Evolutionary conservation across 2,113 vertebrate species (phyloP).

Genomic region (Psophia crepitans): DNA sequence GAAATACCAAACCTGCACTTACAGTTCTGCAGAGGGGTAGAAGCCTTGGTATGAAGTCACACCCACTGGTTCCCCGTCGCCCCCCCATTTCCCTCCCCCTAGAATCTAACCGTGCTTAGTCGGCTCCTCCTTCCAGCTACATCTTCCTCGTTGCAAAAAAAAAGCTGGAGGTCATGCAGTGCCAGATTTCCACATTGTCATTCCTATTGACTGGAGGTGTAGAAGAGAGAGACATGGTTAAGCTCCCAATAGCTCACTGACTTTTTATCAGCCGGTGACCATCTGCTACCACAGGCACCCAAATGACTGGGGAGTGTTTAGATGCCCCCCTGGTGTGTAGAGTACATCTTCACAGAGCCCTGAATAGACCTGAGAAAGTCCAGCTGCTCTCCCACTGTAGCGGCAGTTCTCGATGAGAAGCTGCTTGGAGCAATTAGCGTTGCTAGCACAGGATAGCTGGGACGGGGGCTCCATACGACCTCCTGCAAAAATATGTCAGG

Average conservation of each 20-base stretch:
- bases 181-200: not conserved
- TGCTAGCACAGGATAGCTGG: not conserved
- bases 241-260: not conserved
- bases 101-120: not conserved
- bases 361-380: not conserved
- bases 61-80: not conserved
- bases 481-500: not conserved
- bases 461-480: not conserved
- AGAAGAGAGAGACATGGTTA: not conserved
- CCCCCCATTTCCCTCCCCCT: rapidly evolving
- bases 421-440: not conserved
- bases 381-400: not conserved
- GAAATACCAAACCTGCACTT: not conserved
- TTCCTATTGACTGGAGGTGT: not conserved
- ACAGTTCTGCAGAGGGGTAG: not conserved
- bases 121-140: not conserved
- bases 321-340: not conserved
- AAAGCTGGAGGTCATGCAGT: not conserved
- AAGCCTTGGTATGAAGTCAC: not conserved
- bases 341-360: not conserved
- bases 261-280: not conserved
- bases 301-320: not conserved
- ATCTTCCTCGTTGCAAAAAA: not conserved
- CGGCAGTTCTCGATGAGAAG: not conserved
- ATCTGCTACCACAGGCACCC: not conserved